A percentile compares a stretch with the other conserved stretches of the same genome.
These are phyloP conservation scores for Drosophila sordidula DNA, from an alignment of 2,888 invertebrate species.

Conservation along the genomic window DNA sequence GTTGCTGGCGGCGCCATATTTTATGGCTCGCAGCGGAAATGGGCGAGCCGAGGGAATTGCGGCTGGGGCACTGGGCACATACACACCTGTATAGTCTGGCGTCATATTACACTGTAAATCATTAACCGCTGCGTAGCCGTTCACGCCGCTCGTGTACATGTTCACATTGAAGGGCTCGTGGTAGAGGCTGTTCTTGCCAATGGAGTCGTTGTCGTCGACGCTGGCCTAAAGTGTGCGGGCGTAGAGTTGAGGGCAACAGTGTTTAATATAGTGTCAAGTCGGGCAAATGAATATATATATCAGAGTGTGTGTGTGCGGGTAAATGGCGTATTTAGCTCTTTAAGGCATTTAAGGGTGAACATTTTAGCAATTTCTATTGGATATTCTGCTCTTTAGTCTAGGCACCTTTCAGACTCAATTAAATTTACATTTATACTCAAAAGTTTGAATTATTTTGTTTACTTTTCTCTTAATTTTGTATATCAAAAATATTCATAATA, in stretches of 20 bases:
- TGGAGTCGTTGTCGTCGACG: conserved; percentile 85
- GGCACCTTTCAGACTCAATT: no score
- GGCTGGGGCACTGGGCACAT: conserved; percentile 29
- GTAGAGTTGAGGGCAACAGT: neutral
- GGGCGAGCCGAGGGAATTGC: conserved; percentile 53
- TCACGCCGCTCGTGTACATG: conserved; percentile 85
- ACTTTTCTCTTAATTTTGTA: no score
- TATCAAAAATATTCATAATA: no score
- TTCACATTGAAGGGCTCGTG: conserved; percentile 86
- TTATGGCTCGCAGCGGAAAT: conserved; percentile 67
- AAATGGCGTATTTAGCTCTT: conserved; percentile 19
- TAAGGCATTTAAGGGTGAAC: conserved; percentile 3
- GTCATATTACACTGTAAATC: conserved; percentile 86
- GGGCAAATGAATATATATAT: conserved; percentile 27
- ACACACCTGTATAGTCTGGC: conserved; percentile 87
- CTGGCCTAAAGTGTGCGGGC: conserved; percentile 68
- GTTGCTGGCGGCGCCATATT: conserved; percentile 70
- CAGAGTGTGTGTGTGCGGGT: neutral
- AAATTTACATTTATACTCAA: no score
- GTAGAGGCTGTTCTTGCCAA: conserved; percentile 85
- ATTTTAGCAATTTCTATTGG: conserved; percentile 7
- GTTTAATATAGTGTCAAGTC: conserved; percentile 52
- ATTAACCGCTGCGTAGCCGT: conserved; percentile 85
- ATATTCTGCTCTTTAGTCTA: neutral
- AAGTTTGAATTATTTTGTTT: no score